Base-by-base conservation (phyloP, 92 coral and sea anemone genomes). In the Virgularia gustaviana region DNA sequence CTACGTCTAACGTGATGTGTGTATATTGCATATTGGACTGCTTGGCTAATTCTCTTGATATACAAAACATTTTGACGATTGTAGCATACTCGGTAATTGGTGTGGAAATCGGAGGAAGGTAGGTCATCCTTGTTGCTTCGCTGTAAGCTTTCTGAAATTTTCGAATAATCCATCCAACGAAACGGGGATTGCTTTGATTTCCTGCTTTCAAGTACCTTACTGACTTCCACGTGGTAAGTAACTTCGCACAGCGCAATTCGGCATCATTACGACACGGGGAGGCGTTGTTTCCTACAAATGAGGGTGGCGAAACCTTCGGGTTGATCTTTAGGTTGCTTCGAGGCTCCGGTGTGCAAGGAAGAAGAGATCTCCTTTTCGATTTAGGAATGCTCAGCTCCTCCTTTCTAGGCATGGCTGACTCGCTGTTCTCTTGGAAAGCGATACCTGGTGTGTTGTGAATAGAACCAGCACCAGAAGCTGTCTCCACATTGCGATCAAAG, bases 401-500 rank as follows among this genome's bases (percentile, higher is more conserved):
- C 39, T 63, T 30, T 33, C 32, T 37, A 19, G 39, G 20, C 28
- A 38, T 34, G 6, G 52, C 70, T 3, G 25, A 77, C 56, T 6
- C 41, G 18, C 30, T 4, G 9, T 51, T 49, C 35, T 79, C 78
- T 42, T 79, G 84, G 25, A 79, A 70, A 28, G 74, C 65, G 18
- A 71, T 79, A 9, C 84, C 78, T 29, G 64, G 72, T 4, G 84
- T 42, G 8, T 57, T 34, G 38, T 62, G 80, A 12, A 66, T 36
- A 0, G 76, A 75, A 15, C 77, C 86, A 63, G 71, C 41, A 18
- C 71, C 71, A 19, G 31, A 22, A 8, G 51, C 54, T 37, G 53
- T 63, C 36, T 63, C 33, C 4, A 61, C 52, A 28, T 63, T 63
- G 9, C 31, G 22, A 12, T 63, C 71, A 41, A 63, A 63, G 42